Evolutionary conservation across 2,797 vertebrate species (phyloP).

Genomic region (Poeciliopsis infans): DNA sequence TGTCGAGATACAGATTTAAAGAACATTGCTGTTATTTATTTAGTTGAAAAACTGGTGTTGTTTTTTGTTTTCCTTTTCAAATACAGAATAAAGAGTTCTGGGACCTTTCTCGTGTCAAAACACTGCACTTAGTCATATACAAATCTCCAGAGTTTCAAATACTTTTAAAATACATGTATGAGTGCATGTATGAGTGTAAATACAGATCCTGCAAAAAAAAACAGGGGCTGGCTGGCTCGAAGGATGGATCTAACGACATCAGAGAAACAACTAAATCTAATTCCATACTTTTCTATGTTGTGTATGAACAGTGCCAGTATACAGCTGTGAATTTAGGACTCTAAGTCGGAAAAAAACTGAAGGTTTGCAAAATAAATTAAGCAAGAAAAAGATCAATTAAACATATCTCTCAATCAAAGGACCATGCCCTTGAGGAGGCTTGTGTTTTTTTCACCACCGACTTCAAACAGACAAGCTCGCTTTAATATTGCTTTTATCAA

Average conservation of each 20-base stretch:
- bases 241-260: background rate
- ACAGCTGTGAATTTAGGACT: conserved; percentile 42
- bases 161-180: background rate
- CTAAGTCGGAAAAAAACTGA: conserved; percentile 27
- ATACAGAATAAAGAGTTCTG: background rate
- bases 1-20: background rate
- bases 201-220: background rate
- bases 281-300: background rate
- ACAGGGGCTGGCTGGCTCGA: background rate
- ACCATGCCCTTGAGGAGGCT: conserved; percentile 42
- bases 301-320: background rate
- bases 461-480: conserved; percentile 46
- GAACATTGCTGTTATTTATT: background rate
- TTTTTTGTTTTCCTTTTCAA: background rate
- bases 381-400: conserved; percentile 64
- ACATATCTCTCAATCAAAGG: conserved; percentile 60
- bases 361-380: conserved; percentile 52
- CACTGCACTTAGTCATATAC: background rate
- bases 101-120: background rate
- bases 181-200: background rate
- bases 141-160: background rate
- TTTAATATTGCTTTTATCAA: conserved; percentile 55
- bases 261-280: background rate
- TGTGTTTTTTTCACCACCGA: conserved; percentile 61
- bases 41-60: background rate